Evolutionary conservation across 1,140 invertebrate genomes (phyloP).

Genomic region (Bathynomus jamesi): DNA sequence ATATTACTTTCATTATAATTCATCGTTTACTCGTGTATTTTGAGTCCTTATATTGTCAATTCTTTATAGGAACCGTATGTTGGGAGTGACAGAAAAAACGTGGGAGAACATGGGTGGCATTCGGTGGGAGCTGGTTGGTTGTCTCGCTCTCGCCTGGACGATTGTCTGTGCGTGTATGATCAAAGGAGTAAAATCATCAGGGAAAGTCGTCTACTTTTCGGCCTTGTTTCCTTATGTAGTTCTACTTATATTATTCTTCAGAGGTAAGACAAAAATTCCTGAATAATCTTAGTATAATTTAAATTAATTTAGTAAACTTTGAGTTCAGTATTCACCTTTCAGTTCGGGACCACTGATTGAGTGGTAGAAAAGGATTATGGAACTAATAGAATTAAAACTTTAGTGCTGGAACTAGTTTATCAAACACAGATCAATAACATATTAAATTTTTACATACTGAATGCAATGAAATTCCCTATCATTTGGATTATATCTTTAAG

Average conservation of each 20-base stretch:
- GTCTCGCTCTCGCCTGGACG: constrained; percentile 51
- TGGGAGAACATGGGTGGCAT: constrained; percentile 47
- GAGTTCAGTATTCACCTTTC: too few species aligned
- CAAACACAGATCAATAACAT: too few species aligned
- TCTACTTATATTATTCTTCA: constrained; percentile 53
- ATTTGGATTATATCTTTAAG: too few species aligned
- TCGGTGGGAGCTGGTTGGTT: constrained; percentile 52
- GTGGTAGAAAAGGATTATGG: too few species aligned
- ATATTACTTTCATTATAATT: not conserved
- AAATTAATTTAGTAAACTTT: too few species aligned
- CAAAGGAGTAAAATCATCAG: constrained; percentile 58
- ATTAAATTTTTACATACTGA: too few species aligned
- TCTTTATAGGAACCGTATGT: constrained; percentile 49
- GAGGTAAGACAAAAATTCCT: constrained; percentile 41
- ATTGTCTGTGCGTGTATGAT: constrained; percentile 53
- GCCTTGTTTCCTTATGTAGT: constrained; percentile 61
- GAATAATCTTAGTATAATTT: too few species aligned
- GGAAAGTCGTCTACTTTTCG: constrained; percentile 54
- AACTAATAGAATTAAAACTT: too few species aligned
- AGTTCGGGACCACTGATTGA: too few species aligned
- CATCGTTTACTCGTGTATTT: not conserved
- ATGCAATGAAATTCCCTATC: too few species aligned
- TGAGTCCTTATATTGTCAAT: not conserved
- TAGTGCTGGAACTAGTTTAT: too few species aligned
- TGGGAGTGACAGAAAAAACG: constrained; percentile 44